Evolutionary conservation across 1,140 invertebrate genomes (phyloP).

Genomic region (Trichomalopsis sarcophagae): DNA sequence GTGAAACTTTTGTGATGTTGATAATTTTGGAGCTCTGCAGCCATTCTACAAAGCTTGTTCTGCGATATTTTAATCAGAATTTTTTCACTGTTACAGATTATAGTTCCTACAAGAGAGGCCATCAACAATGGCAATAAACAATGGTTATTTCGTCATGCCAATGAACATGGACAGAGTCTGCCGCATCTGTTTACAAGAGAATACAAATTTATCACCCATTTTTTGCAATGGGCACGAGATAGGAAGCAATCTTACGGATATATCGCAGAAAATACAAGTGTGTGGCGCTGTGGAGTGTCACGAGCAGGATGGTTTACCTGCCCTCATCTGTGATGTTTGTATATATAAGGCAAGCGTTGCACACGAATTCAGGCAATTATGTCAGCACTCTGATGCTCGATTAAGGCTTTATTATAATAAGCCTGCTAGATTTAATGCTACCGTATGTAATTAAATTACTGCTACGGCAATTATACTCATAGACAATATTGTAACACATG

Average conservation of each 20-base stretch:
- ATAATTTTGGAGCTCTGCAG: too few species aligned
- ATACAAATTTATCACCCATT: conserved; percentile 66
- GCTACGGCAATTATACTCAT: not conserved
- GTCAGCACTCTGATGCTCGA: conserved; percentile 70
- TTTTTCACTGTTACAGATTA: conserved; percentile 38
- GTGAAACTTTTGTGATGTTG: not conserved
- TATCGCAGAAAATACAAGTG: conserved; percentile 69
- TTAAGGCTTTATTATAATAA: conserved; percentile 70
- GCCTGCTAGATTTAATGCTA: conserved; percentile 62
- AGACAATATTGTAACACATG: not conserved
- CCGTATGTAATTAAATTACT: conserved; percentile 57
- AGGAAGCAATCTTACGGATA: conserved; percentile 56
- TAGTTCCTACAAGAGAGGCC: conserved; percentile 41
- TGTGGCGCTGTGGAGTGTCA: conserved; percentile 70
- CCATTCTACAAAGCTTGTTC: not conserved
- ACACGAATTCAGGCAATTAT: conserved; percentile 71
- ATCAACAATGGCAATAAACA: conserved; percentile 60
- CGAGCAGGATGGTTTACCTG: conserved; percentile 70
- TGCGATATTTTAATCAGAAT: not conserved
- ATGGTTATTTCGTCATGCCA: conserved; percentile 64
- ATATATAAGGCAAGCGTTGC: conserved; percentile 70
- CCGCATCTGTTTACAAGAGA: conserved; percentile 69
- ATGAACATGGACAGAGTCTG: conserved; percentile 69
- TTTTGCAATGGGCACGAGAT: conserved; percentile 65
- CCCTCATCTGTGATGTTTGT: conserved; percentile 70